phyloP scores from a whole-genome alignment of 2,888 invertebrate species.

The Euplagia quadripunctaria region DNA sequence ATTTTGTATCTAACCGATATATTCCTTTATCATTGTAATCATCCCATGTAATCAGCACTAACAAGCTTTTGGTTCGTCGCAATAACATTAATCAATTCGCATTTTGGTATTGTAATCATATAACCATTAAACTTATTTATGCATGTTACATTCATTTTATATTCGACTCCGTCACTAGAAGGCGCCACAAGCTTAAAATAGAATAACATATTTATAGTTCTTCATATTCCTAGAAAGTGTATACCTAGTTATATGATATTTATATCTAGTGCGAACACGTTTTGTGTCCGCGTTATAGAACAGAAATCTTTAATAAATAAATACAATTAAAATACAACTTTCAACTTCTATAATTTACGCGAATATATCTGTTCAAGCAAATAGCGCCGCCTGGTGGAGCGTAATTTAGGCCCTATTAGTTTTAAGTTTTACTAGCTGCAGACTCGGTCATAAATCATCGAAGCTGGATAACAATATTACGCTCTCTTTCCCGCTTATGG shows the following conservation, averaged over 20 bases:
- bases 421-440: too few relatives aligned
- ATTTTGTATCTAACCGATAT: constrained; percentile 74
- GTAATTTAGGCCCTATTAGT: too few relatives aligned
- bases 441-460: too few relatives aligned
- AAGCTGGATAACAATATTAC: too few relatives aligned
- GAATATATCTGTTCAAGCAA: too few relatives aligned
- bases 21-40: constrained; percentile 35
- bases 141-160: constrained; percentile 1
- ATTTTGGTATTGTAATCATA: background rate
- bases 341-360: too few relatives aligned
- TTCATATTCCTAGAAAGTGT: background rate
- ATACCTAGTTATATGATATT: background rate
- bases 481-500: too few relatives aligned
- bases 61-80: constrained; percentile 39
- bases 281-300: too few relatives aligned
- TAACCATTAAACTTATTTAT: background rate
- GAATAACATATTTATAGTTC: background rate
- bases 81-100: background rate
- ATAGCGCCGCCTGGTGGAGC: too few relatives aligned
- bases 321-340: too few relatives aligned
- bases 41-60: constrained; percentile 33
- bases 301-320: too few relatives aligned
- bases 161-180: background rate
- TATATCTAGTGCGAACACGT: background rate
- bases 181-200: background rate